A percentile compares a stretch with the other conserved stretches of the same genome.
These are phyloP conservation scores for Apteryx mantelli DNA, from an alignment of 2,113 vertebrate genomes.

Conservation along the genomic window DNA sequence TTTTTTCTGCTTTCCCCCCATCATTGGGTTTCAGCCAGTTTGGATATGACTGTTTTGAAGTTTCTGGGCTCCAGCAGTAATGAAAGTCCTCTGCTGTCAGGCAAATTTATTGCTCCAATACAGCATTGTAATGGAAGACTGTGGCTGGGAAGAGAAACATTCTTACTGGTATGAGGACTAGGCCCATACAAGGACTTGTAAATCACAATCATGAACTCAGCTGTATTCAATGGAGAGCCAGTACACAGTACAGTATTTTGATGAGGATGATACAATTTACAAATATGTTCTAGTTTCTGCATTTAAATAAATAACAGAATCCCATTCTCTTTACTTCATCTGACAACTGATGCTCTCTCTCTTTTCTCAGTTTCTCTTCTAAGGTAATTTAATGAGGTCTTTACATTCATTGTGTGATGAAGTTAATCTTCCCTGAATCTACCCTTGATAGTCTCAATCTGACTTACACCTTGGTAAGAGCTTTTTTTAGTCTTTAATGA, in stretches of 20 bases:
- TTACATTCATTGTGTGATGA: neutral
- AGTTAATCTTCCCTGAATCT: slow-evolving; percentile 10
- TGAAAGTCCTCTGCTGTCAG: neutral
- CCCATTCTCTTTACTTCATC: neutral
- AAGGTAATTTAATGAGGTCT: neutral
- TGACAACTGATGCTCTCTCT: neutral
- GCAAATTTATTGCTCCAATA: neutral
- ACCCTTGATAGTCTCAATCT: neutral
- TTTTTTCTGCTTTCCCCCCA: neutral
- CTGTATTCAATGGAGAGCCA: neutral
- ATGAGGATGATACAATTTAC: neutral
- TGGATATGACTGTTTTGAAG: neutral
- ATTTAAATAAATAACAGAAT: neutral
- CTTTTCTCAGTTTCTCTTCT: neutral
- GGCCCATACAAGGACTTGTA: neutral
- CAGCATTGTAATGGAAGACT: neutral
- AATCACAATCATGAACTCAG: neutral
- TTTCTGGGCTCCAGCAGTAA: neutral
- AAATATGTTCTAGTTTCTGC: neutral
- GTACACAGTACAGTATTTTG: neutral
- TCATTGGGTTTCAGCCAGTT: neutral
- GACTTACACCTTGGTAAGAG: neutral
- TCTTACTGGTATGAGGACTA: neutral
- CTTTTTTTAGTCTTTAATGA: slow-evolving; percentile 4
- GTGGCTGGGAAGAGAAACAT: neutral